These are phyloP conservation scores for Elegia similella DNA, from an alignment of 2,888 invertebrate species.

Conservation along the genomic window DNA sequence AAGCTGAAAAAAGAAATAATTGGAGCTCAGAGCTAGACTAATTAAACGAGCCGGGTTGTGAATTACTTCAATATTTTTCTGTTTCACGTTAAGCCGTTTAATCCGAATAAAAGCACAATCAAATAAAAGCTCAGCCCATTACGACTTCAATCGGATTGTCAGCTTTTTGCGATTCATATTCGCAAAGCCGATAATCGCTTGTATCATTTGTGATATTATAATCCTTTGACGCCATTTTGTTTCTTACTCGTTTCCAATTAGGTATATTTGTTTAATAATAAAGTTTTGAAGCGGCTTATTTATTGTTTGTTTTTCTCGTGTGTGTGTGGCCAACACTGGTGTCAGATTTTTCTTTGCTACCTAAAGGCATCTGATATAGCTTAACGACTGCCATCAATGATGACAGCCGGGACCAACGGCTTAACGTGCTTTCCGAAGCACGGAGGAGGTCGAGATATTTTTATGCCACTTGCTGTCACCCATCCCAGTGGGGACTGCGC, in stretches of 20 bases:
- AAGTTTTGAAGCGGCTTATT: neutral
- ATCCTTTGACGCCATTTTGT: slow-evolving; percentile 8
- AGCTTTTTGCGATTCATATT: slow-evolving; percentile 4
- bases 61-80: neutral
- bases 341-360: too few relatives aligned
- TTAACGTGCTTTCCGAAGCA: too few relatives aligned
- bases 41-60: neutral
- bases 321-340: too few relatives aligned
- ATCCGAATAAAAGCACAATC: slow-evolving; percentile 11
- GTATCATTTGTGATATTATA: slow-evolving; percentile 8
- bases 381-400: too few relatives aligned
- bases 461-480: too few relatives aligned
- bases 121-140: slow-evolving; percentile 1
- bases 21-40: too few relatives aligned
- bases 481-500: too few relatives aligned
- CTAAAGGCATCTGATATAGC: too few relatives aligned
- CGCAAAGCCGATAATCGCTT: neutral
- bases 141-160: slow-evolving; percentile 4
- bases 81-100: neutral
- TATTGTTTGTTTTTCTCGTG: too few relatives aligned
- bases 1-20: too few relatives aligned
- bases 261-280: neutral
- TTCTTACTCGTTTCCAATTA: neutral
- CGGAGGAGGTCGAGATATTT: too few relatives aligned
- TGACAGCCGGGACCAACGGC: too few relatives aligned